phyloP scores from a whole-genome alignment of 30 jellyfish, hydroid and myxozoan genomes.

The Cassiopea xamachana region DNA sequence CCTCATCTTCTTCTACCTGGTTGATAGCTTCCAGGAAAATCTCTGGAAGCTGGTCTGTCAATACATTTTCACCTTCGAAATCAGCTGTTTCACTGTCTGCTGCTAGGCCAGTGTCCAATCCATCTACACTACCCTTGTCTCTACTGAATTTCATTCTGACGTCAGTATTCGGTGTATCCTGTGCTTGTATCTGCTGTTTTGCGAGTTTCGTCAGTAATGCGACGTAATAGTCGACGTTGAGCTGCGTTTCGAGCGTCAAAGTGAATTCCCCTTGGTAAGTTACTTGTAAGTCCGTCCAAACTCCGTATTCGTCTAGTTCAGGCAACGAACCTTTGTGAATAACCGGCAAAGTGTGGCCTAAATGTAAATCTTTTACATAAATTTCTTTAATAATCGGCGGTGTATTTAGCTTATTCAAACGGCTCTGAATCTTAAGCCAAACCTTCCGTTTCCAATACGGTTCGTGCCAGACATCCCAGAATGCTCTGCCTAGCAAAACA shows the following conservation, averaged over 20 bases:
- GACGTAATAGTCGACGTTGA: slow-evolving; percentile 90
- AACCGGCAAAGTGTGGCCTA: slow-evolving; percentile 97
- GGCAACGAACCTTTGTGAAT: slow-evolving; percentile 98
- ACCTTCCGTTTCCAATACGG: slow-evolving; percentile 93
- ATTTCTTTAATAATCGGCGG: slow-evolving; percentile 97
- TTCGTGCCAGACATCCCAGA: slow-evolving; percentile 99
- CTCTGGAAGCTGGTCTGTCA: slow-evolving; percentile 88
- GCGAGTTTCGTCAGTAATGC: slow-evolving; percentile 79
- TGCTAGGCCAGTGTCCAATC: slow-evolving; percentile 12
- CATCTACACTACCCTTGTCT: slow-evolving; percentile 33
- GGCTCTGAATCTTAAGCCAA: slow-evolving; percentile 89
- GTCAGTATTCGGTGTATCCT: slow-evolving; percentile 50
- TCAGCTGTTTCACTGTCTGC: slow-evolving; percentile 50
- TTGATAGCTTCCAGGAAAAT: slow-evolving; percentile 86
- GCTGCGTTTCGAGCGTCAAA: slow-evolving; percentile 95
- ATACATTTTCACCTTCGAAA: slow-evolving; percentile 67
- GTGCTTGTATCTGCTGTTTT: slow-evolving; percentile 74
- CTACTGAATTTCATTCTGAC: slow-evolving; percentile 61
- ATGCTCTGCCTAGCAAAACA: slow-evolving; percentile 91
- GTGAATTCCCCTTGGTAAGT: slow-evolving; percentile 96
- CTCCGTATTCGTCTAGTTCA: slow-evolving; percentile 96
- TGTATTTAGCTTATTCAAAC: slow-evolving; percentile 84
- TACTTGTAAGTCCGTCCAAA: slow-evolving; percentile 96
- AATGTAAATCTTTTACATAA: slow-evolving; percentile 79
- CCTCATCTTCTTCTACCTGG: slow-evolving; percentile 75